These are phyloP conservation scores for Drosophila lini DNA, from an alignment of 1,140 invertebrate species.

Conservation along the genomic window DNA sequence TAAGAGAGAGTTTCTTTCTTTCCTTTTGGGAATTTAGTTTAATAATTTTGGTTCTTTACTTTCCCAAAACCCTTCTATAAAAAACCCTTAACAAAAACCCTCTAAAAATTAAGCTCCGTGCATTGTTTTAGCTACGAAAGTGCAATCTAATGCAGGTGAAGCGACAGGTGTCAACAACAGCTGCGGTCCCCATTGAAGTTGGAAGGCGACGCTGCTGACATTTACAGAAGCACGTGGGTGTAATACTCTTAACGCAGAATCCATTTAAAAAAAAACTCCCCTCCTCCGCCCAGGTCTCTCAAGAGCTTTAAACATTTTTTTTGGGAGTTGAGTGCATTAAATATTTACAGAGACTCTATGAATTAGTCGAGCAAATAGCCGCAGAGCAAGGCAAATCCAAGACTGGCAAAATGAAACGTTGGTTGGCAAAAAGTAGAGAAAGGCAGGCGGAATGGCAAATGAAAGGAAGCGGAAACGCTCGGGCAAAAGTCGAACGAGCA, in stretches of 20 bases:
- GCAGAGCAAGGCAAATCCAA: constrained; percentile 6
- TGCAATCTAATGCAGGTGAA: constrained; percentile 25
- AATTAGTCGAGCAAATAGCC: constrained; percentile 24
- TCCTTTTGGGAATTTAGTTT: not conserved
- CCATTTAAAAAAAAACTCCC: not conserved
- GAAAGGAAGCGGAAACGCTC: constrained; percentile 76
- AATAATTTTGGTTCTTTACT: not conserved
- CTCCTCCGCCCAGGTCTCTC: not conserved
- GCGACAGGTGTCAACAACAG: constrained; percentile 38
- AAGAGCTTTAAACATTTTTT: constrained; percentile 34
- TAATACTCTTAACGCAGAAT: not conserved
- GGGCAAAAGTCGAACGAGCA: constrained; percentile 68
- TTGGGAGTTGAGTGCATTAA: constrained; percentile 1
- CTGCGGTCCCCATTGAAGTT: constrained; percentile 16
- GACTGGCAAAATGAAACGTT: constrained; percentile 20
- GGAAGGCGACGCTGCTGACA: constrained; percentile 21
- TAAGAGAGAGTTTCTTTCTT: not conserved
- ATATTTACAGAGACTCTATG: constrained; percentile 21
- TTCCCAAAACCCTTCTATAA: too few relatives aligned
- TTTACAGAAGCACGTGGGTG: constrained; percentile 1
- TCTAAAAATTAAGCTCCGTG: not conserved
- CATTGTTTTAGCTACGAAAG: constrained; percentile 18
- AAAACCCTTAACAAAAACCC: not conserved
- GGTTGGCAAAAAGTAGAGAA: not conserved
- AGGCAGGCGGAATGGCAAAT: constrained; percentile 55